Conservation (phyloP, 1,140 invertebrate species). For the Acromyrmex charruanus region DNA sequence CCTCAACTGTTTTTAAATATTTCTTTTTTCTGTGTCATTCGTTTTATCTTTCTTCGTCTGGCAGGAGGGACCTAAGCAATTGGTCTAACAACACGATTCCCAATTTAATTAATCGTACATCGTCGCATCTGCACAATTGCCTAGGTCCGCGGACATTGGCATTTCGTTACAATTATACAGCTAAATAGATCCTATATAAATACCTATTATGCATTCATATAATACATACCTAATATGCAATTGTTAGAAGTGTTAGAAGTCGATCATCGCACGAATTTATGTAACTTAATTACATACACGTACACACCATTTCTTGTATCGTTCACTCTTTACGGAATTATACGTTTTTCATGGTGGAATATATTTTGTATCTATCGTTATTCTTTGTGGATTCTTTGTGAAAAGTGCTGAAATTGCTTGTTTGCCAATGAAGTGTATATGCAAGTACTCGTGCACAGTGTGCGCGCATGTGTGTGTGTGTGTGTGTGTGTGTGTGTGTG, state of each 20-base stretch:
- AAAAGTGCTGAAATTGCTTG: constrained; percentile 11
- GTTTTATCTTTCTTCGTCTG: constrained; percentile 75
- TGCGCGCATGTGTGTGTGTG: neutral
- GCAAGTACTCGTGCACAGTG: neutral
- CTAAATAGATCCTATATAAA: constrained; percentile 86
- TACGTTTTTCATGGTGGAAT: constrained; percentile 33
- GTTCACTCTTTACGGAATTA: constrained; percentile 69
- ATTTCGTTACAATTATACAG: constrained; percentile 86
- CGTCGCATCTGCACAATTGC: constrained; percentile 62
- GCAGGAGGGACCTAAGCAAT: constrained; percentile 75
- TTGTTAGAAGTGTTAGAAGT: constrained; percentile 82
- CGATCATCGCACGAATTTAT: constrained; percentile 81
- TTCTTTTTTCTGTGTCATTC: constrained; percentile 66
- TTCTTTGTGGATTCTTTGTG: constrained; percentile 2
- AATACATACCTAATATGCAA: constrained; percentile 86
- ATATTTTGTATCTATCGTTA: constrained; percentile 26
- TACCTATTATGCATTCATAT: constrained; percentile 86
- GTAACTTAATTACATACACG: constrained; percentile 77
- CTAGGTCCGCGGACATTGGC: constrained; percentile 84
- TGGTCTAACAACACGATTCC: constrained; percentile 60
- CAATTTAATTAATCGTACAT: constrained; percentile 70
- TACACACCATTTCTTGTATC: constrained; percentile 74
- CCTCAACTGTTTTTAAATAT: constrained; percentile 56
- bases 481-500: constrained; percentile 15
- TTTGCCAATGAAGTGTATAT: constrained; percentile 9